Percentiles rank a stretch among this genome's conserved stretches.
phyloP scores from a whole-genome alignment of 2,797 vertebrate genomes.

The Ciconia nigra region DNA sequence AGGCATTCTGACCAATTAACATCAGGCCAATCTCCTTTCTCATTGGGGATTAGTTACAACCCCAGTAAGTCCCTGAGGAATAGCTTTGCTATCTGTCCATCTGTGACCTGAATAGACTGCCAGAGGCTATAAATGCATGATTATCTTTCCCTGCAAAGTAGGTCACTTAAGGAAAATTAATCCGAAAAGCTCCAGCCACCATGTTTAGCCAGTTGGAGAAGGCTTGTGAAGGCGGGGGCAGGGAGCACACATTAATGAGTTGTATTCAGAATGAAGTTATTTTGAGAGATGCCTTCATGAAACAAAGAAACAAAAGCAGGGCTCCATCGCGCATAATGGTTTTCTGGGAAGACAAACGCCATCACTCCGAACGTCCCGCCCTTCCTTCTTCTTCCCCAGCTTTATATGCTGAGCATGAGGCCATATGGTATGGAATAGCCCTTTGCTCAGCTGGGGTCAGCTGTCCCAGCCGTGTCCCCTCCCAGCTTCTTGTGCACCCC shows the following conservation, averaged over 20 bases:
- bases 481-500: too few species aligned
- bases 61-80: conserved; percentile 49
- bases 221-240: neutral
- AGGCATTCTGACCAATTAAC: conserved; percentile 40
- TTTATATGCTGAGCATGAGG: too few species aligned
- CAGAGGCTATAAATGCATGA: conserved; percentile 59
- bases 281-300: neutral
- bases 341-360: too few species aligned
- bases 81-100: conserved; percentile 59
- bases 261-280: conserved; percentile 13
- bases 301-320: conserved; percentile 31
- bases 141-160: conserved; percentile 64
- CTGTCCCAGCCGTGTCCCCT: too few species aligned
- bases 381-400: too few species aligned
- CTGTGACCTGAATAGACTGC: conserved; percentile 66
- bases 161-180: conserved; percentile 68
- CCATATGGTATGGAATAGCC: too few species aligned
- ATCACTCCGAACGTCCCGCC: too few species aligned
- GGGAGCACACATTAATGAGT: neutral
- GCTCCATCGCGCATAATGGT: rapidly evolving
- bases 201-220: conserved; percentile 38
- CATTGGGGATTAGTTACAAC: conserved; percentile 51
- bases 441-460: too few species aligned
- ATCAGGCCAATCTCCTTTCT: conserved; percentile 1
- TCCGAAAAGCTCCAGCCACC: conserved; percentile 56